phyloP scores from a whole-genome alignment of 2,113 vertebrate species.

The Ochotona curzoniae region DNA sequence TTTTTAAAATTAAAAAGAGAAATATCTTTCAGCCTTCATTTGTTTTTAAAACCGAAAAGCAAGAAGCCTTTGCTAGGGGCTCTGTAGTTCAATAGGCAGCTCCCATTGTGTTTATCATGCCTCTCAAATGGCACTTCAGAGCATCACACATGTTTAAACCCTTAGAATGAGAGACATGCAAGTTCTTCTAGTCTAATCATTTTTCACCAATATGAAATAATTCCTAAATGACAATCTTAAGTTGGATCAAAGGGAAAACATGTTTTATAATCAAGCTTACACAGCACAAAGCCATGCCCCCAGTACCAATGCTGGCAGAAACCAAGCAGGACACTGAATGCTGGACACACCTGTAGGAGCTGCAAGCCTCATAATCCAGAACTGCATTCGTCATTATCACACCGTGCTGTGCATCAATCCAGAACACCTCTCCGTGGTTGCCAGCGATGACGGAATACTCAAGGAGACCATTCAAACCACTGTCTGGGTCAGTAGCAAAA shows the following conservation, averaged over 20 bases:
- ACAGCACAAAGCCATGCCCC: background rate
- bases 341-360: slow-evolving; percentile 91
- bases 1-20: background rate
- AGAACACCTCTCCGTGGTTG: slow-evolving; percentile 89
- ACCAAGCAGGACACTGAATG: background rate
- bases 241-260: background rate
- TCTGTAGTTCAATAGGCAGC: background rate
- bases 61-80: background rate
- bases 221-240: background rate
- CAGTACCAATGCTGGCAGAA: background rate
- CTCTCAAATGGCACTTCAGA: background rate
- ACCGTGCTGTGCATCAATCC: slow-evolving; percentile 89
- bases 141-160: background rate
- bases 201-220: background rate
- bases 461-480: slow-evolving; percentile 89
- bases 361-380: slow-evolving; percentile 90
- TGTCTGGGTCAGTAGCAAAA: slow-evolving; percentile 92
- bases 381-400: slow-evolving; percentile 88
- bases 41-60: background rate
- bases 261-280: background rate
- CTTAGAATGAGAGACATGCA: background rate
- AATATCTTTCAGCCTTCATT: background rate
- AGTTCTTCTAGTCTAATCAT: background rate
- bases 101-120: background rate
- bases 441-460: slow-evolving; percentile 93